These are phyloP conservation scores for Menidia menidia DNA, from an alignment of 2,797 vertebrate species.

Conservation along the genomic window DNA sequence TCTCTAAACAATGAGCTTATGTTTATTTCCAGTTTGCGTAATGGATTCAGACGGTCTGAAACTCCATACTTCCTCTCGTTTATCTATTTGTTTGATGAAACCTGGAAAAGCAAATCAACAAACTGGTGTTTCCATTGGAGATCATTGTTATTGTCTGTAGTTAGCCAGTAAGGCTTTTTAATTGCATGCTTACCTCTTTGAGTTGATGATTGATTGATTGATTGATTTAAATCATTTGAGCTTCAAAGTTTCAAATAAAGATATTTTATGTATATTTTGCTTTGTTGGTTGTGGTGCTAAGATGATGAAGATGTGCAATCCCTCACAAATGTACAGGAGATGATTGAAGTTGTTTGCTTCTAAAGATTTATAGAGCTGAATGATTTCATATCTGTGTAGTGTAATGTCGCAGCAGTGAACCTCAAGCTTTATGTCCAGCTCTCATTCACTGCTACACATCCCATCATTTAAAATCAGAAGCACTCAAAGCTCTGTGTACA, in stretches of 20 bases:
- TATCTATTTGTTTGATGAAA: slow-evolving; percentile 20
- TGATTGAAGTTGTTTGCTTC: slow-evolving; percentile 7
- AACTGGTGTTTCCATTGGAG: slow-evolving; percentile 59
- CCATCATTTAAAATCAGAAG: slow-evolving; percentile 62
- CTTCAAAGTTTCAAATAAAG: no score
- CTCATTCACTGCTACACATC: slow-evolving; percentile 58
- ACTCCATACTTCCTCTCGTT: slow-evolving; percentile 27
- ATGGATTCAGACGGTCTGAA: slow-evolving; percentile 71
- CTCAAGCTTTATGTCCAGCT: slow-evolving; percentile 42
- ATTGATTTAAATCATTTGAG: not conserved
- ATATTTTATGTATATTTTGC: no score
- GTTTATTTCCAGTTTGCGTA: slow-evolving; percentile 78
- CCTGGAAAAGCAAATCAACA: slow-evolving; percentile 50
- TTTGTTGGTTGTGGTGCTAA: not conserved
- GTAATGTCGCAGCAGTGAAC: slow-evolving; percentile 18
- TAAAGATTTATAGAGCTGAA: slow-evolving; percentile 23
- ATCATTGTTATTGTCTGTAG: slow-evolving; percentile 47
- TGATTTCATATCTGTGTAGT: slow-evolving; percentile 39
- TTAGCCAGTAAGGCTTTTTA: slow-evolving; percentile 50
- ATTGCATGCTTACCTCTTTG: slow-evolving; percentile 58
- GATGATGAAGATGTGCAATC: not conserved
- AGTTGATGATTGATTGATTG: not conserved
- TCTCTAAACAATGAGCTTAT: slow-evolving; percentile 71
- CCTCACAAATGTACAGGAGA: not conserved
- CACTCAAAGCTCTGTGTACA: slow-evolving; percentile 61